Base-by-base conservation (phyloP, 2,113 vertebrate species). In the Bubo scandiacus region DNA sequence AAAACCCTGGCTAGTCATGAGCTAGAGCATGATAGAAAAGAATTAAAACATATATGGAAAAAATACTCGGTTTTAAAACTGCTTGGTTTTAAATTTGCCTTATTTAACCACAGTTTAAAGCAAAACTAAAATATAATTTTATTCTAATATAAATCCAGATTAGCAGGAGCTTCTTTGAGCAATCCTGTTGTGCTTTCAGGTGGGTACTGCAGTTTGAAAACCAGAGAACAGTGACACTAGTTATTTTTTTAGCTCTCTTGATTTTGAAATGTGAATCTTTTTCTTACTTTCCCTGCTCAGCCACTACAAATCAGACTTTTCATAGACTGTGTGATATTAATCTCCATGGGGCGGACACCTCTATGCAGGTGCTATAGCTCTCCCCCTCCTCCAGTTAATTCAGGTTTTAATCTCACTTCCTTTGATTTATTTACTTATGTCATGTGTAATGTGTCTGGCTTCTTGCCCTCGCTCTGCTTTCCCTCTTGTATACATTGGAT, bases 311-410 rank as follows among this genome's bases (percentile, higher is more conserved):
- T 97, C 96, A 96, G 92, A n/a, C 94, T 94, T 65, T n/a, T 90
- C 91, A 66, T 47, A 45, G 92, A 38, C 92, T 18, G 91, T 71
- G 92, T 47, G 95, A 96, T 96, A 97, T 97, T 94, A 97, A 97
- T 97, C 97, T 97, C 96, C 45, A 6, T 63, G 97, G 97, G 97
- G 97, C 40, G 92, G 97, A 97, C 97, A 97, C 97, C 91, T 97
- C 95, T 72, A 62, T 92, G 95, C 92, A 97, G 96, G 97, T 97
- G 95, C 94, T 90, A 81, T 67, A 73, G 89, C 89, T 96, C 92
- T 97, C 67, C 81, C 94, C 96, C 95, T 97, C 97, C 96, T 97
- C 95, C 95, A 55, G 95, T 96, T 97, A 96, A 96, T 97, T 96
- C 81, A 26, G 91, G 89, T 96, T 97, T 97, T 97, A 95, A 97